phyloP scores from a whole-genome alignment of 2,113 vertebrate genomes.

The Saguinus imperator region DNA sequence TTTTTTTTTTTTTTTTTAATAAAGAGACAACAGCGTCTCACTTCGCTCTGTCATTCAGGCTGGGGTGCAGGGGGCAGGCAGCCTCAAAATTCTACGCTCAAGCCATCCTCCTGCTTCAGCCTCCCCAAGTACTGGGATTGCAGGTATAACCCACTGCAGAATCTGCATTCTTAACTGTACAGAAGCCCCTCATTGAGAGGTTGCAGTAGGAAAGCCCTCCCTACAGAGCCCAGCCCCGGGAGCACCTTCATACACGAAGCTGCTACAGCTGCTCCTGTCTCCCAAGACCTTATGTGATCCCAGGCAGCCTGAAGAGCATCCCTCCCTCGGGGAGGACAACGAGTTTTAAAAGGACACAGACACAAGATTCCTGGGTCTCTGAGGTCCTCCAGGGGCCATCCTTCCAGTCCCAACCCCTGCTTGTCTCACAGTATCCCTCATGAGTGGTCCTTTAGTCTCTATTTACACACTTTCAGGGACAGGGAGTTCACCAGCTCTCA shows the following conservation, averaged over 20 bases:
- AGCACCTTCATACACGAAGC: fast-evolving
- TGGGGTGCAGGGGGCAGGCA: too few relatives aligned
- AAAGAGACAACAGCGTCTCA: too few relatives aligned
- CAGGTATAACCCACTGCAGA: neutral
- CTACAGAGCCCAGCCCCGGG: fast-evolving
- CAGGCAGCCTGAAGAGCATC: neutral
- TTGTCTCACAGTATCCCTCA: neutral
- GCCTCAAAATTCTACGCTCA: neutral
- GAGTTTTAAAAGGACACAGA: neutral
- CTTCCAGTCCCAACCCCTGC: neutral
- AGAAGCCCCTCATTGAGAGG: fast-evolving
- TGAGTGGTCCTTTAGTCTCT: neutral
- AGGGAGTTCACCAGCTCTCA: neutral
- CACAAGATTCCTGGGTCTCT: neutral
- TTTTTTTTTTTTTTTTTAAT: too few relatives aligned
- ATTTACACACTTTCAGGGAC: neutral
- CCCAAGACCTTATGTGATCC: neutral
- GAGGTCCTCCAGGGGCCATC: neutral
- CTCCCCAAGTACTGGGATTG: neutral
- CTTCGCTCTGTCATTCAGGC: too few relatives aligned
- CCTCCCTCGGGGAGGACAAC: neutral
- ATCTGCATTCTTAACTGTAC: neutral
- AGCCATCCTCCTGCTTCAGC: neutral
- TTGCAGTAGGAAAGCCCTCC: fast-evolving
- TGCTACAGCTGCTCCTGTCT: neutral